Evolutionary conservation across 2,888 invertebrate genomes (phyloP).

Genomic region (Sphaerophoria rueppellii): DNA sequence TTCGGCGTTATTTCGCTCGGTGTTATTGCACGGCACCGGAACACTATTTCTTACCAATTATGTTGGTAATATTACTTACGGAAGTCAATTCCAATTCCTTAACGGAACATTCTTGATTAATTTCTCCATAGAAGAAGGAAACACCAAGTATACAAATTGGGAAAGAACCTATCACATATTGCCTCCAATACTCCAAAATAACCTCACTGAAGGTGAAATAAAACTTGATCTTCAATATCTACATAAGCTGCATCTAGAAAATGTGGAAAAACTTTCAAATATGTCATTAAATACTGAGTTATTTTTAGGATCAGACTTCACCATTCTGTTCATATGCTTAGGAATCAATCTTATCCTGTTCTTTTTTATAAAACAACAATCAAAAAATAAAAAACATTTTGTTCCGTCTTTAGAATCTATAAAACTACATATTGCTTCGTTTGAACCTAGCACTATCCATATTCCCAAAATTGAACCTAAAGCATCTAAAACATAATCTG

Average conservation of each 20-base stretch:
- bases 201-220: not conserved
- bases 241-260: conserved; percentile 9
- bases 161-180: conserved; percentile 40
- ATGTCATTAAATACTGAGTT: not conserved
- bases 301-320: not conserved
- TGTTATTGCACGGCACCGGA: too few relatives aligned
- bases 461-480: too few relatives aligned
- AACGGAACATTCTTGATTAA: conserved; percentile 49
- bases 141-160: conserved; percentile 54
- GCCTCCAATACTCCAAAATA: conserved; percentile 22
- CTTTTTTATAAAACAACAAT: too few relatives aligned
- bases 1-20: too few relatives aligned
- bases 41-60: conserved; percentile 58
- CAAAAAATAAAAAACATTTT: too few relatives aligned
- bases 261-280: conserved; percentile 8
- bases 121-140: conserved; percentile 12
- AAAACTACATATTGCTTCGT: too few relatives aligned
- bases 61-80: conserved; percentile 38
- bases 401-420: too few relatives aligned
- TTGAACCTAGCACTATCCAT: too few relatives aligned
- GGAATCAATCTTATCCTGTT: not conserved
- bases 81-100: conserved; percentile 28
- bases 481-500: too few relatives aligned
- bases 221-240: conserved; percentile 18
- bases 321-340: not conserved